phyloP scores from a whole-genome alignment of 2,797 vertebrate genomes.

The Anolis apletophallus region DNA sequence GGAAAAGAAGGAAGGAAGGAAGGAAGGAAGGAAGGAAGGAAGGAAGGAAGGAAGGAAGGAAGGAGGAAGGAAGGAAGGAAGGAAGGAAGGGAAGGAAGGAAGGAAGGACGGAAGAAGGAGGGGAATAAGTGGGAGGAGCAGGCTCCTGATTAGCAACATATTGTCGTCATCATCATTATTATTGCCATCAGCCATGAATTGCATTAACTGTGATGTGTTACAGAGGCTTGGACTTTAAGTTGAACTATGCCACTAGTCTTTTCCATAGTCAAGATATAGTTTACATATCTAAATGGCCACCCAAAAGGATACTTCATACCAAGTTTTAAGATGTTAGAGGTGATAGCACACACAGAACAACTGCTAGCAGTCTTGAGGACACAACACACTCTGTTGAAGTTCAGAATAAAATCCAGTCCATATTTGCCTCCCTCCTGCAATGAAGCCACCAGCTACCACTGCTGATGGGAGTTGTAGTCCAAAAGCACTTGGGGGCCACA shows the following conservation, averaged over 20 bases:
- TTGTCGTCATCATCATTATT: background rate
- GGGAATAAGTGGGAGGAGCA: no score
- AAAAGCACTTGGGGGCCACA: background rate
- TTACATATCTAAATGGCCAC: background rate
- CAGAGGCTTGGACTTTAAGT: background rate
- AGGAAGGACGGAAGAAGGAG: background rate
- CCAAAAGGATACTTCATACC: background rate
- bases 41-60: background rate
- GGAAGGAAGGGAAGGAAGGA: no score
- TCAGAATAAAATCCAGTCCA: no score
- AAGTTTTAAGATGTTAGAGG: background rate
- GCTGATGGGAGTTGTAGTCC: background rate
- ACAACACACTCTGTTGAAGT: background rate
- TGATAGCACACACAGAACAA: background rate
- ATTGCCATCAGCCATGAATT: background rate
- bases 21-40: no score
- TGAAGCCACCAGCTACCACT: no score
- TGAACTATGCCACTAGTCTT: background rate
- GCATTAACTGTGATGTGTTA: background rate
- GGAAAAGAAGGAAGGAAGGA: no score
- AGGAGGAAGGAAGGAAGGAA: no score
- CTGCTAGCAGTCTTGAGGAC: background rate
- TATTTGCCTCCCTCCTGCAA: no score
- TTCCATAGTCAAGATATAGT: background rate
- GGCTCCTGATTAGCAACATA: background rate